These are phyloP conservation scores for Epinephelus malabaricus DNA, from an alignment of 2,797 vertebrate genomes.

Conservation along the genomic window DNA sequence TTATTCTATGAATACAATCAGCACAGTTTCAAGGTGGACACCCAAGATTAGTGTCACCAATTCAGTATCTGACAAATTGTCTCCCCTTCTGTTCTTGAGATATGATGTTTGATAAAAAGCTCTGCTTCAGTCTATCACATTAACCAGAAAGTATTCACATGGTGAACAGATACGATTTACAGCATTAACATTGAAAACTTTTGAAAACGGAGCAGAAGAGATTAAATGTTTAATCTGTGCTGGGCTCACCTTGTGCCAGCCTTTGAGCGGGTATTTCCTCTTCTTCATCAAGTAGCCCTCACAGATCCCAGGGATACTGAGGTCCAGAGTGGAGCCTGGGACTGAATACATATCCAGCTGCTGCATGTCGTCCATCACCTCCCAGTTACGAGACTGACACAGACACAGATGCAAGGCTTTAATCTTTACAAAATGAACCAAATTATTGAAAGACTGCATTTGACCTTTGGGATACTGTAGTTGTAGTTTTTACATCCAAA, in stretches of 20 bases:
- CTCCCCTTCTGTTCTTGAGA: too few species aligned
- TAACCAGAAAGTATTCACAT: neutral
- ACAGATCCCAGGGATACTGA: slow-evolving; percentile 85
- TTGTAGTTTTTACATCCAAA: neutral
- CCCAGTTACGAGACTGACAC: slow-evolving; percentile 89
- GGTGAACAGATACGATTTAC: neutral
- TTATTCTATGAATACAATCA: too few species aligned
- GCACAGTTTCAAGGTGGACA: neutral
- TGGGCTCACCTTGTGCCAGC: slow-evolving; percentile 93
- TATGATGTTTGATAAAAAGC: too few species aligned
- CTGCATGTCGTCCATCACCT: slow-evolving; percentile 89
- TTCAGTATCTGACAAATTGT: too few species aligned
- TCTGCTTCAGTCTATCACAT: neutral
- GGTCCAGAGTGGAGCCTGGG: slow-evolving; percentile 64
- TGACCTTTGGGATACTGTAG: too few species aligned
- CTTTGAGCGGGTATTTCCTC: slow-evolving; percentile 95
- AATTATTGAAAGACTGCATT: neutral
- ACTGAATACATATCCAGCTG: slow-evolving; percentile 43
- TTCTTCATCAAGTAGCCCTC: slow-evolving; percentile 95
- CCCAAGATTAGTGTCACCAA: too few species aligned
- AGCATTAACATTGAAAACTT: neutral
- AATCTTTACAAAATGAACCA: neutral
- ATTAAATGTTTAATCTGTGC: neutral
- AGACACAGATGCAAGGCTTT: neutral
- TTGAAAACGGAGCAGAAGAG: neutral